Percentiles rank a stretch among this genome's conserved stretches.
Conservation (phyloP, 2,888 invertebrate genomes). For the Seira sanloemensis region DNA sequence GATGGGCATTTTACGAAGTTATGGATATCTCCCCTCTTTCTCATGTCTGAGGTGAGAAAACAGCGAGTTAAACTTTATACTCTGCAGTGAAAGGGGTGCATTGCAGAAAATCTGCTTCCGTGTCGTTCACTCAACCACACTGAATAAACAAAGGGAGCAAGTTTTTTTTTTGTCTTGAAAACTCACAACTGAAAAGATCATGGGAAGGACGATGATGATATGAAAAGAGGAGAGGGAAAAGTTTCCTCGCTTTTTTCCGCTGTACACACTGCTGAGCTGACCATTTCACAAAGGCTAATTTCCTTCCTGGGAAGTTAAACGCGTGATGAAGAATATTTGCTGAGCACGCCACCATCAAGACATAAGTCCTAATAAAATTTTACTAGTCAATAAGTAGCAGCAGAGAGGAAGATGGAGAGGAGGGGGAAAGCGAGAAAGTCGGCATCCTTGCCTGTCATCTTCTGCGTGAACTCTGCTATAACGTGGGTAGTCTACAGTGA, state of each 20-base stretch:
- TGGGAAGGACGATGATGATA: neutral
- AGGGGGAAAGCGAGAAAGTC: conserved; percentile 7
- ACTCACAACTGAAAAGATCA: neutral
- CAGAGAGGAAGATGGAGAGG: conserved; percentile 1
- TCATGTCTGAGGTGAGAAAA: conserved; percentile 14
- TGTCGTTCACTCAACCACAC: conserved; percentile 42
- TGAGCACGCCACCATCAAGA: conserved; percentile 56
- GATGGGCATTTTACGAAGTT: no score
- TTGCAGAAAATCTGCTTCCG: conserved; percentile 54
- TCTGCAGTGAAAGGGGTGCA: conserved; percentile 11
- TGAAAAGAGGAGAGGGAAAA: neutral
- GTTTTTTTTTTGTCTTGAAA: conserved; percentile 20
- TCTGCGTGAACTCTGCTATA: conserved; percentile 45
- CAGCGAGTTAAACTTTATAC: conserved; percentile 3
- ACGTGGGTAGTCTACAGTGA: conserved; percentile 19
- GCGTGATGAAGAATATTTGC: conserved; percentile 61
- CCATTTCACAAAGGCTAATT: conserved; percentile 60
- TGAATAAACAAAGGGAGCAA: conserved; percentile 62
- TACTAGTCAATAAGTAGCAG: conserved; percentile 51
- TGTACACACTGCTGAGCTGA: conserved; percentile 20
- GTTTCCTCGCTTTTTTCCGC: neutral
- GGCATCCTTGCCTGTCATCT: conserved; percentile 47
- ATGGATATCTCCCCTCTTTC: no score
- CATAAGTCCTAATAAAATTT: conserved; percentile 58
- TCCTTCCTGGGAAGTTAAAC: conserved; percentile 40